Evolutionary conservation across 1,140 invertebrate genomes (phyloP).

Genomic region (Drosophila melanica): DNA sequence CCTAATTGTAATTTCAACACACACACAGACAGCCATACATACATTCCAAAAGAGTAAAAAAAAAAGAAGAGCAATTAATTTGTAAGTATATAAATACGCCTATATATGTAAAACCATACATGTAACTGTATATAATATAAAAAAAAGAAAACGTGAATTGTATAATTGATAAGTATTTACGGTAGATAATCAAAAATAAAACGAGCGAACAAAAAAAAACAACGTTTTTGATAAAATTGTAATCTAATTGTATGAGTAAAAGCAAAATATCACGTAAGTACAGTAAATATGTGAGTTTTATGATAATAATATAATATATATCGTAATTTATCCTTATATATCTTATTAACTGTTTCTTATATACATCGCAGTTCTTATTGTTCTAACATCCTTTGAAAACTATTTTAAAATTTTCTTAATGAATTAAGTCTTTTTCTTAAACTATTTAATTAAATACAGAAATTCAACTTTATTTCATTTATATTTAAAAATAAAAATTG

Average conservation of each 20-base stretch:
- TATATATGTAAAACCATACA: constrained; percentile 69
- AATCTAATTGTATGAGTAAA: not conserved
- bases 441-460: too few species aligned
- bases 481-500: too few species aligned
- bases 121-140: constrained; percentile 74
- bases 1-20: constrained; percentile 59
- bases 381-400: too few species aligned
- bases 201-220: constrained; percentile 35
- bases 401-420: too few species aligned
- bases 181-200: constrained; percentile 82
- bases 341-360: too few species aligned
- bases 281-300: not conserved
- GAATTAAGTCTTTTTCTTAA: too few species aligned
- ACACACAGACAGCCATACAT: constrained; percentile 4
- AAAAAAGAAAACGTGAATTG: constrained; percentile 44
- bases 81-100: constrained; percentile 63
- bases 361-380: too few species aligned
- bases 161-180: constrained; percentile 75
- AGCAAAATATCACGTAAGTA: not conserved
- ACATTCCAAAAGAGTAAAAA: constrained; percentile 20
- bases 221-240: not conserved
- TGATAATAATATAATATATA: too few species aligned
- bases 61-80: constrained; percentile 56
- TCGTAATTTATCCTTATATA: too few species aligned
- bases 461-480: too few species aligned